phyloP scores from a whole-genome alignment of 2,113 vertebrate genomes.

The Pangasianodon hypophthalmus region DNA sequence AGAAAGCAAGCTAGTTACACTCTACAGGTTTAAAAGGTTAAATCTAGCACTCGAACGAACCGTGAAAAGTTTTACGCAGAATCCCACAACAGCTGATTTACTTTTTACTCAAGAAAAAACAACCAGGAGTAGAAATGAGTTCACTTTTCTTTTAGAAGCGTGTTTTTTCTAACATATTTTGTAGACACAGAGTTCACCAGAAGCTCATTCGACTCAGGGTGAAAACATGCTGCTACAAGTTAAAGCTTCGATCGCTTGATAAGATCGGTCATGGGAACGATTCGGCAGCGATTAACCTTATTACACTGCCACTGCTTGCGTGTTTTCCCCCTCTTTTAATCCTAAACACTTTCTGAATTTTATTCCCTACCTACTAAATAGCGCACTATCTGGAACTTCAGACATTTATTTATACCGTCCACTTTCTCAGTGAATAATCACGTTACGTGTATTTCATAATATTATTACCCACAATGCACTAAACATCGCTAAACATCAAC shows the following conservation, averaged over 20 bases:
- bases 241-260: slow-evolving; percentile 59
- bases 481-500: background rate
- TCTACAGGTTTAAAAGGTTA: too few relatives aligned
- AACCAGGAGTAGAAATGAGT: background rate
- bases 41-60: background rate
- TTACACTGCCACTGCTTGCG: slow-evolving; percentile 55
- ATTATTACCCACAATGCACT: background rate
- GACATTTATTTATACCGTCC: background rate
- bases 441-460: background rate
- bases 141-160: background rate
- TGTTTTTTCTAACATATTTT: background rate
- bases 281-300: slow-evolving; percentile 44
- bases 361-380: background rate
- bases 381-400: background rate
- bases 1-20: background rate
- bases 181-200: background rate
- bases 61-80: background rate
- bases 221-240: slow-evolving; percentile 19
- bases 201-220: background rate
- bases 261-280: slow-evolving; percentile 60
- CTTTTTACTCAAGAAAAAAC: background rate
- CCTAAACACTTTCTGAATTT: background rate
- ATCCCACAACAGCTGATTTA: background rate
- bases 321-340: background rate
- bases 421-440: background rate